phyloP scores from a whole-genome alignment of 2,113 vertebrate genomes.

The Monopterus albus region DNA sequence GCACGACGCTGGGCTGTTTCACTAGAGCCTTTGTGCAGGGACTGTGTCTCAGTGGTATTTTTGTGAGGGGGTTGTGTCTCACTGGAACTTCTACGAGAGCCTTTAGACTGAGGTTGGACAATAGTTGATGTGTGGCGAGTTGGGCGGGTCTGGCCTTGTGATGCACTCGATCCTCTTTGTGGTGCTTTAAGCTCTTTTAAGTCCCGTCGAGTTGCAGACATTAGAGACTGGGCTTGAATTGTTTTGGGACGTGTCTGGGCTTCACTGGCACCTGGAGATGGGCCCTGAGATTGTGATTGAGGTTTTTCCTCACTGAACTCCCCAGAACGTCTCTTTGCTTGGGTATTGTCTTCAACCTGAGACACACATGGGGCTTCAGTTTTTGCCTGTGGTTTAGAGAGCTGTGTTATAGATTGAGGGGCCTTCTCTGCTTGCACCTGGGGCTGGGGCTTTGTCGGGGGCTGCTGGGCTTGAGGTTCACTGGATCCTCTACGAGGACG shows the following conservation, averaged over 20 bases:
- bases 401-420: constrained; percentile 28
- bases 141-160: constrained; percentile 47
- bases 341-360: constrained; percentile 29
- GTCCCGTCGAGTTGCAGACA: constrained; percentile 25
- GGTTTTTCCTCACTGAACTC: constrained; percentile 30
- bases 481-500: constrained; percentile 52
- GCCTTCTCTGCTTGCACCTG: constrained; percentile 27
- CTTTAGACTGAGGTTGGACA: constrained; percentile 59
- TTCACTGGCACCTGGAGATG: constrained; percentile 31
- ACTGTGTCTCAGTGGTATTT: constrained; percentile 51
- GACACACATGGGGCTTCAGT: constrained; percentile 19
- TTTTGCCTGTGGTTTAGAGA: constrained; percentile 42
- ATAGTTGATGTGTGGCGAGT: constrained; percentile 58
- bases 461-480: constrained; percentile 56
- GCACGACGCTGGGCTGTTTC: constrained; percentile 61
- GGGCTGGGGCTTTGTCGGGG: constrained; percentile 38
- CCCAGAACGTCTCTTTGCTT: constrained; percentile 17
- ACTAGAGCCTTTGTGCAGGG: constrained; percentile 60
- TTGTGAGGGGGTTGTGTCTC: constrained; percentile 54
- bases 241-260: constrained; percentile 55
- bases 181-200: constrained; percentile 67
- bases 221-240: constrained; percentile 53
- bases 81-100: constrained; percentile 56
- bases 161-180: constrained; percentile 39
- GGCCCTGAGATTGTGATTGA: constrained; percentile 34